Evolutionary conservation across 2,888 invertebrate species (phyloP).

Genomic region (Pachycephus smyrnensis): DNA sequence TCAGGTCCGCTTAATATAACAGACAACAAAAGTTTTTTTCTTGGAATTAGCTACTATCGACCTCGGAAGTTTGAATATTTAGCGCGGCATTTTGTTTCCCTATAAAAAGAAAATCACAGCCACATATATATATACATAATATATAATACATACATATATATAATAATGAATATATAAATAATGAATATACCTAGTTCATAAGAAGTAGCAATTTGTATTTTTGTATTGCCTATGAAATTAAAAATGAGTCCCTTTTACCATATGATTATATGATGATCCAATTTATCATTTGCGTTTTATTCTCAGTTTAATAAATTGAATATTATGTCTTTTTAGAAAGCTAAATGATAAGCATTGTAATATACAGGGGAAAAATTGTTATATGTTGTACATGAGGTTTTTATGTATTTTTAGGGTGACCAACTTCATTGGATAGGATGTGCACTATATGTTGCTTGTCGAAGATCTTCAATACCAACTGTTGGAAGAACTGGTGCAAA

Average conservation of each 20-base stretch:
- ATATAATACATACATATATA: too few relatives aligned
- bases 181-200: neutral
- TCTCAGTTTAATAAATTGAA: neutral
- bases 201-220: neutral
- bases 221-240: neutral
- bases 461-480: slow-evolving; percentile 83
- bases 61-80: neutral
- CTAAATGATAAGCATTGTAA: neutral
- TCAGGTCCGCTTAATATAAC: neutral
- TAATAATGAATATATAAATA: too few relatives aligned
- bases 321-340: neutral
- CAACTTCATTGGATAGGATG: slow-evolving; percentile 94
- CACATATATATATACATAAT: neutral
- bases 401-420: slow-evolving; percentile 78
- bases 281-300: neutral
- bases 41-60: neutral
- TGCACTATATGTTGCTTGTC: slow-evolving; percentile 90
- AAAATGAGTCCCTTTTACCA: neutral
- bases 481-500: slow-evolving; percentile 78
- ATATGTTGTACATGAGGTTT: slow-evolving; percentile 13
- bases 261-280: too few relatives aligned
- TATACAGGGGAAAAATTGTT: neutral
- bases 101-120: neutral
- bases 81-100: neutral
- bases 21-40: neutral